Percentiles rank a stretch among this genome's conserved stretches.
These are phyloP conservation scores for Eudasyphora cyanicolor DNA, from an alignment of 2,888 invertebrate genomes.

Conservation along the genomic window DNA sequence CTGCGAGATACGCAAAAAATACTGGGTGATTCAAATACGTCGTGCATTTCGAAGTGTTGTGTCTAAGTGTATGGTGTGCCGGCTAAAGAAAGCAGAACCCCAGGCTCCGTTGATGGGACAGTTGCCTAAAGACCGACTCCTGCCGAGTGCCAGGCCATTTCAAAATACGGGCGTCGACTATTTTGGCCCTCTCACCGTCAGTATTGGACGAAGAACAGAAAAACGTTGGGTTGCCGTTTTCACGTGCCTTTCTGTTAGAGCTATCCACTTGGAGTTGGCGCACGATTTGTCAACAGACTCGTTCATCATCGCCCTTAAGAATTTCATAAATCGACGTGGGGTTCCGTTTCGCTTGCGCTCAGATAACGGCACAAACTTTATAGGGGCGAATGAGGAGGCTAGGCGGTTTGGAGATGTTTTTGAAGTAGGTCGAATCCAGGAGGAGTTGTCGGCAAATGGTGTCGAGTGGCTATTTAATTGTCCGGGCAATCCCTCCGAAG, in stretches of 20 bases:
- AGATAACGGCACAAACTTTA: background rate
- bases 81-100: background rate
- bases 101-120: conserved; percentile 30
- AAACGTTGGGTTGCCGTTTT: background rate
- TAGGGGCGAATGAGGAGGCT: too few species aligned
- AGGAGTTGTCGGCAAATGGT: too few species aligned
- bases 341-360: background rate
- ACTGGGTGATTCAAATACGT: background rate
- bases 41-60: background rate
- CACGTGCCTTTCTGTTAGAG: too few species aligned
- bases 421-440: too few species aligned
- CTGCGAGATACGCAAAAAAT: background rate
- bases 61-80: background rate
- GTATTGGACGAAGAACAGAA: background rate
- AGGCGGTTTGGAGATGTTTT: too few species aligned
- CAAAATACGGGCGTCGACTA: background rate
- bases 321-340: background rate
- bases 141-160: background rate
- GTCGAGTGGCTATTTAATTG: conserved; percentile 61
- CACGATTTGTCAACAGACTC: background rate
- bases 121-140: background rate
- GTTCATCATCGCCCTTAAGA: background rate
- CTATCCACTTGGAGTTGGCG: too few species aligned
- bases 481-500: conserved; percentile 51
- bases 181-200: background rate